A percentile compares a stretch with the other conserved stretches of the same genome.
Conservation (phyloP, 1,140 invertebrate genomes). For the Notospermus geniculatus region DNA sequence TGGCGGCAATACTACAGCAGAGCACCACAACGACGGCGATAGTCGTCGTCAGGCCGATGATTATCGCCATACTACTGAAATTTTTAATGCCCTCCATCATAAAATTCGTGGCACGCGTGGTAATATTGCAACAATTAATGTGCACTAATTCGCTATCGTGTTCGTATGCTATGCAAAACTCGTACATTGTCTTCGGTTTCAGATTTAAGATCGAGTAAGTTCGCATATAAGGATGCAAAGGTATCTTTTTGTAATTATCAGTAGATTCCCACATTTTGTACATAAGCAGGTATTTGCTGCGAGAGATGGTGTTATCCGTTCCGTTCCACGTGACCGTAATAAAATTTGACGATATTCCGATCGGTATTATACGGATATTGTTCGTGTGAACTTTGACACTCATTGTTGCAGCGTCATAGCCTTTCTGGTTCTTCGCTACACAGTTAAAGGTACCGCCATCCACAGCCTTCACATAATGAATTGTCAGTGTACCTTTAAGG, state of each 20-base stretch:
- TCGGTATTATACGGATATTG: conserved; percentile 50
- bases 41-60: conserved; percentile 42
- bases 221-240: conserved; percentile 33
- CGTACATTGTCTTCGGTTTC: conserved; percentile 52
- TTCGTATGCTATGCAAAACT: conserved; percentile 56
- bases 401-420: conserved; percentile 45
- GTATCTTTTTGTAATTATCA: conserved; percentile 30
- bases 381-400: conserved; percentile 46
- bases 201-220: conserved; percentile 57
- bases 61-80: conserved; percentile 41
- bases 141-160: conserved; percentile 40
- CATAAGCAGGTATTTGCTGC: conserved; percentile 53
- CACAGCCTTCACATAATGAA: conserved; percentile 34
- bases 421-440: conserved; percentile 36
- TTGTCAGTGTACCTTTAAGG: conserved; percentile 39
- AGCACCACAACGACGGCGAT: conserved; percentile 40
- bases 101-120: conserved; percentile 43
- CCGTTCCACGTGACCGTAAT: conserved; percentile 59
- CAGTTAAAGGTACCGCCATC: conserved; percentile 48
- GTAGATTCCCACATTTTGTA: conserved; percentile 34
- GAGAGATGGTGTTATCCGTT: conserved; percentile 47
- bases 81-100: conserved; percentile 27
- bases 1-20: conserved; percentile 38
- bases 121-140: conserved; percentile 53
- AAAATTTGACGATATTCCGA: conserved; percentile 49